Evolutionary conservation across 1,140 invertebrate species (phyloP), one percentile per base, ranked within the genome.

Genomic region (Gonatopus flavifemur): DNA sequence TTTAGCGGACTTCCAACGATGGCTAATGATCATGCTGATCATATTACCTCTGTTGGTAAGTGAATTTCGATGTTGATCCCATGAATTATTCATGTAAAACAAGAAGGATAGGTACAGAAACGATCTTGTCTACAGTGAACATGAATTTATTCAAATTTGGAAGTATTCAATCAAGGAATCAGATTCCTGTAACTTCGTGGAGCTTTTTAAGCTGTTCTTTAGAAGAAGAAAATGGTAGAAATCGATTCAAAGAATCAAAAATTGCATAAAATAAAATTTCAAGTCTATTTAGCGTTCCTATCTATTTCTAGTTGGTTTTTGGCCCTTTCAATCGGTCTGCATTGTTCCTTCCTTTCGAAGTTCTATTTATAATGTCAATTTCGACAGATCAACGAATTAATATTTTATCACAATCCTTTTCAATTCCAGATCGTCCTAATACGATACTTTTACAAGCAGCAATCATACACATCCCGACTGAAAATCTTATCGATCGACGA

Each of bases 1-100:
- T 65, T 85, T 96, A 24, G 89, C 89, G n/a, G 88, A 86, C 40
- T 88, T 92, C 61, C 90, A 89, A 69, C 83, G 85, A 64, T 96
- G 91, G 89, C 81, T 94, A 55, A 75, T 90, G 44, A 87, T 90
- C 13, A 78, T 88, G 19, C 72, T 88, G 12, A 84, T 82, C 7
- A 81, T 90, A 19, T 75, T 93, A 32, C 80, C 85, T 3, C 68
- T 91, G 28, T 69, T 92, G 85, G 91, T 93, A 80, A 85, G 87
- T 83, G 33, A 30, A 45, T 45, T 28, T 30, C 18, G 18, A n/a
- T 10, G 41, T 43, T 21, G 38, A 51, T 8, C 22, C 49, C 44
- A 51, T 51, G 36, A 45, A 22, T 5, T 8, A 20, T 22, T 51
- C 49, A 37, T 45, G 44, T 51, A 45, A 51, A 37, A 50, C 28